phyloP scores from a whole-genome alignment of 2,888 invertebrate species.

The Sphecodes monilicornis region DNA sequence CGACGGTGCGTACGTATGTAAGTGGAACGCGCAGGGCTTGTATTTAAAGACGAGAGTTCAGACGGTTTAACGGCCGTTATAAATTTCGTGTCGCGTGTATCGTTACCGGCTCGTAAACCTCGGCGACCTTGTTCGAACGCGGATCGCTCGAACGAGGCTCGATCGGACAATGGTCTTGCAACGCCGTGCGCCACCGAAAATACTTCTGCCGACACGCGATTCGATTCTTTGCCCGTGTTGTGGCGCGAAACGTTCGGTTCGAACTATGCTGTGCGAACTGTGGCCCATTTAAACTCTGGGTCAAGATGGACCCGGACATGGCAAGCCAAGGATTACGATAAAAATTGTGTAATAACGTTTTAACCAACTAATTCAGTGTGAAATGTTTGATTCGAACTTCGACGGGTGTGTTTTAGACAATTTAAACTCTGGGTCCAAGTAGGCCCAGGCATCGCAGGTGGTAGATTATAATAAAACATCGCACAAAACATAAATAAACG shows the following conservation, averaged over 20 bases:
- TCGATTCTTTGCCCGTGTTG: background rate
- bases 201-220: background rate
- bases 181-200: slow-evolving; percentile 14
- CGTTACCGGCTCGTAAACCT: slow-evolving; percentile 35
- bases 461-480: too few species aligned
- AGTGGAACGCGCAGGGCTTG: background rate
- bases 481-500: too few species aligned
- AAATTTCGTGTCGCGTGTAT: slow-evolving; percentile 28
- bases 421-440: background rate
- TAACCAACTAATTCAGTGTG: background rate
- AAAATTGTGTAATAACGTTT: background rate
- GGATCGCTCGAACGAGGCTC: background rate
- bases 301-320: background rate
- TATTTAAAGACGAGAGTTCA: slow-evolving; percentile 21
- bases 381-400: background rate
- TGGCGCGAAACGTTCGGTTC: background rate
- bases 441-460: too few species aligned
- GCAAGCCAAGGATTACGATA: background rate
- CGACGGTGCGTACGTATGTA: too few species aligned
- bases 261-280: background rate
- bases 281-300: too few species aligned
- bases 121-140: slow-evolving; percentile 21
- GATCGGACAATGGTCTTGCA: background rate
- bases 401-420: background rate
- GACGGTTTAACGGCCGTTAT: slow-evolving; percentile 16